Evolutionary conservation across 2,797 vertebrate species (phyloP), one percentile per base, ranked within the genome.

Genomic region (Cuniculus paca): DNA sequence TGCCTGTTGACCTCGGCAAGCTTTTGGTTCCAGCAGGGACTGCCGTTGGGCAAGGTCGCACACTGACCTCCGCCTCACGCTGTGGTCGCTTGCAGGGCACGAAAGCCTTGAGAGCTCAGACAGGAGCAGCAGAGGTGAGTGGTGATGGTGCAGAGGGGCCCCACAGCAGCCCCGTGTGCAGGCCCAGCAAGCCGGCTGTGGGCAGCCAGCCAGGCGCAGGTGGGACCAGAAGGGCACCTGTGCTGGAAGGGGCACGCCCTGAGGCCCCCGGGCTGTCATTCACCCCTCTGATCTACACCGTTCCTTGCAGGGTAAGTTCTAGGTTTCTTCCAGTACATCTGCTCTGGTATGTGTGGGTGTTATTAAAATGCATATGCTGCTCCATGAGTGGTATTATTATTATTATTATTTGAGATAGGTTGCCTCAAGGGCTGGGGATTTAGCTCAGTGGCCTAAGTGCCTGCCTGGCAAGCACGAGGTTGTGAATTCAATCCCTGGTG

Each of bases 161-260:
- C 48, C 48, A 10, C 56, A 2, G 65, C 48, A 63, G 16, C 56
- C 0, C 1, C 1, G 13, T 26, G 6, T 10, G 1, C 26, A 31
- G 13, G 22, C 75, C 31, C 3, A 42, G 36, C 28, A 28, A 34
- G 31, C 48, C 0, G 2, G 31, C 36, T 0, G 0, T 36, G 17
- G 39, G 90, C 42, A 84, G 22, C 22, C 54, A 24, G 42, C 54
- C 48, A 6, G 5, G 19, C 6, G 42, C 39, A 48, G n/a, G 14
- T 22, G 31, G 4, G 4, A 31, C 58, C 48, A 45, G 72, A 74
- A 28, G 36, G 36, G 68, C 17, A n/a, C 42, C 34, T 14, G 20
- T 16, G 22, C 36, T 31, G 65, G 10, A 75, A 82, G 75, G 12
- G n/a, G 28, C 28, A n/a, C 0, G 3, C 14, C 26, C 34, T 8